Percentiles rank a stretch among this genome's conserved stretches.
Evolutionary conservation across 2,797 vertebrate species (phyloP).

Genomic region (Fundulus diaphanus): DNA sequence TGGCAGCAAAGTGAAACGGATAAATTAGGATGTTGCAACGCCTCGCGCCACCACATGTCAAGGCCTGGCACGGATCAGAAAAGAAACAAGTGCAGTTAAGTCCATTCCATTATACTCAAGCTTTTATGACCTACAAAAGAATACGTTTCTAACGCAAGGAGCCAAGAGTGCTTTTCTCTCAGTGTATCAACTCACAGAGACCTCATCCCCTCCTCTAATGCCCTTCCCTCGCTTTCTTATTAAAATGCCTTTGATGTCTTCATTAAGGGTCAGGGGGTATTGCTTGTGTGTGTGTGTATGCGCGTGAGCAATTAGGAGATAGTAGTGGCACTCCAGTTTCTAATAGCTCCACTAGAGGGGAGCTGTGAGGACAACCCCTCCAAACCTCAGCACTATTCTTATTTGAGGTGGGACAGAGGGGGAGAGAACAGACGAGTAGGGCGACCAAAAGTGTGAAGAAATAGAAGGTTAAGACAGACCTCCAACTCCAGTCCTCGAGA

Average conservation of each 20-base stretch:
- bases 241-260: conserved; percentile 67
- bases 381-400: conserved; percentile 28
- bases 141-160: conserved; percentile 54
- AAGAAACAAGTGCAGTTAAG: conserved; percentile 43
- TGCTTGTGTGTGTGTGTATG: conserved; percentile 12
- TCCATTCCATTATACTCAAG: conserved; percentile 37
- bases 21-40: conserved; percentile 36
- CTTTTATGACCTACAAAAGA: conserved; percentile 32
- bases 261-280: conserved; percentile 24
- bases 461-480: not conserved
- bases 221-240: conserved; percentile 37
- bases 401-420: conserved; percentile 19
- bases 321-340: conserved; percentile 45
- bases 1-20: conserved; percentile 50
- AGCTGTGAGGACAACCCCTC: conserved; percentile 28
- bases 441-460: conserved; percentile 18
- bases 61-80: conserved; percentile 12
- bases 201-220: conserved; percentile 31
- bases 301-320: conserved; percentile 14
- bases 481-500: not conserved
- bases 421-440: not conserved
- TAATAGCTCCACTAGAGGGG: conserved; percentile 44
- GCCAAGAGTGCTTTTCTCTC: conserved; percentile 47
- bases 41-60: conserved; percentile 48
- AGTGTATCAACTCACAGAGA: conserved; percentile 50